Conservation (phyloP, 2,113 vertebrate species). For the Australoheros scitulus region DNA sequence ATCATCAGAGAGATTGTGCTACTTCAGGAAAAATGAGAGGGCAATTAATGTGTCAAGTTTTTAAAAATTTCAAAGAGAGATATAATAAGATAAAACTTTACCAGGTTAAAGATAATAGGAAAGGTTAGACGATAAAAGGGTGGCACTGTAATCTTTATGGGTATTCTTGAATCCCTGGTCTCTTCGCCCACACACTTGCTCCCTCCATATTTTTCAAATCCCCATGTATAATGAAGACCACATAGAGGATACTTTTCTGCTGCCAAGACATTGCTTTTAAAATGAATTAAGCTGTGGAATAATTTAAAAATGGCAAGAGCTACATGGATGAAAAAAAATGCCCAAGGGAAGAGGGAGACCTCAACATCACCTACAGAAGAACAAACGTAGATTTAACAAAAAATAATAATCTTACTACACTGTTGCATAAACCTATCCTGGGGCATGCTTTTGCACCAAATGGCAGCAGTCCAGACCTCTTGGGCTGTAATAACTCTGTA, state of each 20-base stretch:
- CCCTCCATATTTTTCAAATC: constrained; percentile 73
- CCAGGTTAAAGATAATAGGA: constrained; percentile 40
- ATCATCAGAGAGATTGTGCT: constrained; percentile 16
- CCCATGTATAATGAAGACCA: constrained; percentile 85
- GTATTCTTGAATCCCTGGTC: constrained; percentile 41
- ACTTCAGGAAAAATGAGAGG: constrained; percentile 7
- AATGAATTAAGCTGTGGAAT: constrained; percentile 78
- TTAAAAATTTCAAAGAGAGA: constrained; percentile 4
- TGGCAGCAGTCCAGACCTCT: constrained; percentile 26
- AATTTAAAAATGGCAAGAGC: constrained; percentile 45
- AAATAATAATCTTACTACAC: constrained; percentile 38
- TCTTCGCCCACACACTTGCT: constrained; percentile 48
- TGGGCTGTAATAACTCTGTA: constrained; percentile 34
- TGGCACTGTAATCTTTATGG: constrained; percentile 41
- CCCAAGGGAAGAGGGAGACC: constrained; percentile 60
- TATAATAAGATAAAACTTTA: constrained; percentile 31
- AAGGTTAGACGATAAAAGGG: constrained; percentile 47
- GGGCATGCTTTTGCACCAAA: constrained; percentile 35
- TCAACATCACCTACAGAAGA: constrained; percentile 58
- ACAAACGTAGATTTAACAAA: constrained; percentile 57
- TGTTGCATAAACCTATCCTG: constrained; percentile 59
- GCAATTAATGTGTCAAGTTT: constrained; percentile 46
- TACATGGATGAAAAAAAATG: constrained; percentile 31
- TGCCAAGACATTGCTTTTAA: constrained; percentile 84
- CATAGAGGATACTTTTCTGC: constrained; percentile 84